Evolutionary conservation across 2,888 invertebrate species (phyloP).

Genomic region (Drosophila greeni): DNA sequence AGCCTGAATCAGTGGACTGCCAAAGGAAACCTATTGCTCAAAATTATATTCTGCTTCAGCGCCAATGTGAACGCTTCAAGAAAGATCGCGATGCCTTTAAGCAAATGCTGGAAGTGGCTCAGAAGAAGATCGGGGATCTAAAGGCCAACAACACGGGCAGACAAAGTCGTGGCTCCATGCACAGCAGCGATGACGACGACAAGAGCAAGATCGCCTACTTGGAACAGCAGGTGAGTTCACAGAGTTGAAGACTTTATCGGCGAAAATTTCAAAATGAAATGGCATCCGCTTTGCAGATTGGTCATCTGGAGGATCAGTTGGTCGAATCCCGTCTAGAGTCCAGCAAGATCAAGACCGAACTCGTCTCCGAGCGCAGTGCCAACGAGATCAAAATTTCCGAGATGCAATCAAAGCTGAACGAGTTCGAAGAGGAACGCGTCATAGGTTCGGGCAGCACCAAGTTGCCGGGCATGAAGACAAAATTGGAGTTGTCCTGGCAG

Average conservation of each 20-base stretch:
- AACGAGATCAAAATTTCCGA: constrained; percentile 92
- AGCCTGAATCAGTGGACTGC: background rate
- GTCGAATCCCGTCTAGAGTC: constrained; percentile 90
- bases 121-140: constrained; percentile 88
- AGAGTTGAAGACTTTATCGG: too few relatives aligned
- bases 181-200: constrained; percentile 87
- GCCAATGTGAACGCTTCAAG: constrained; percentile 84
- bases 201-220: constrained; percentile 85
- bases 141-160: constrained; percentile 81
- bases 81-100: constrained; percentile 93
- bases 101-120: constrained; percentile 92
- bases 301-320: constrained; percentile 91
- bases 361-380: constrained; percentile 92
- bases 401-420: constrained; percentile 87
- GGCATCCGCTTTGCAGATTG: constrained; percentile 77
- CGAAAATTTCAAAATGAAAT: background rate
- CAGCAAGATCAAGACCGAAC: constrained; percentile 91
- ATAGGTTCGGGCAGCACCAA: constrained; percentile 90
- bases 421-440: constrained; percentile 91
- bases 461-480: constrained; percentile 90
- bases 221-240: constrained; percentile 84
- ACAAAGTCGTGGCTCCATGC: constrained; percentile 82
- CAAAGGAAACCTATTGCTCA: background rate
- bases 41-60: constrained; percentile 47
- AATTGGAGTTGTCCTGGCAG: constrained; percentile 95